Conservation (phyloP, 2,888 invertebrate genomes). For the Yponomeuta cagnagella region DNA sequence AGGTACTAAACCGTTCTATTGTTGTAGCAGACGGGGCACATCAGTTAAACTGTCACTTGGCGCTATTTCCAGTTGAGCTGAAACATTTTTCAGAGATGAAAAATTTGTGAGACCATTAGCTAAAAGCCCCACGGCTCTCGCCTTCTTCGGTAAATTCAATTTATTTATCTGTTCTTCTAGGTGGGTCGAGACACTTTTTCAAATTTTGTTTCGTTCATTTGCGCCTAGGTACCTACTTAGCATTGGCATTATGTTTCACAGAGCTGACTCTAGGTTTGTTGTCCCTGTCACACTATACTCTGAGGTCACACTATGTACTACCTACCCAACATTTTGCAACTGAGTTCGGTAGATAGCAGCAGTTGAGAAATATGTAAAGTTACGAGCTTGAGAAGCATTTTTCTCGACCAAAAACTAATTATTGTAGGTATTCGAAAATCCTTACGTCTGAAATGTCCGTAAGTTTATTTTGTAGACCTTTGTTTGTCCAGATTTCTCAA, state of each 20-base stretch:
- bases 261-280: not conserved
- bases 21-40: slow-evolving; percentile 9
- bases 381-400: too few species aligned
- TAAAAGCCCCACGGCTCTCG: slow-evolving; percentile 51
- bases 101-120: slow-evolving; percentile 69
- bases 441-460: too few species aligned
- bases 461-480: too few species aligned
- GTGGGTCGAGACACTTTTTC: not conserved
- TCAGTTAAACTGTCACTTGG: slow-evolving; percentile 65
- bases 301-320: too few species aligned
- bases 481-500: too few species aligned
- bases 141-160: slow-evolving; percentile 44
- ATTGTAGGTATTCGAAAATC: too few species aligned
- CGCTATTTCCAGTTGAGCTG: slow-evolving; percentile 58
- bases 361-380: too few species aligned
- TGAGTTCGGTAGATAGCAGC: too few species aligned
- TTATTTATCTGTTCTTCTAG: slow-evolving; percentile 29
- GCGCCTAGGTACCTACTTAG: not conserved
- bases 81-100: slow-evolving; percentile 67
- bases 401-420: too few species aligned
- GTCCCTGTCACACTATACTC: too few species aligned
- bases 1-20: not conserved
- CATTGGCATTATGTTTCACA: not conserved
- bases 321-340: too few species aligned
- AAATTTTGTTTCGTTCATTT: not conserved